Conservation (phyloP, 2,797 vertebrate genomes). For the Crax fasciolata region DNA sequence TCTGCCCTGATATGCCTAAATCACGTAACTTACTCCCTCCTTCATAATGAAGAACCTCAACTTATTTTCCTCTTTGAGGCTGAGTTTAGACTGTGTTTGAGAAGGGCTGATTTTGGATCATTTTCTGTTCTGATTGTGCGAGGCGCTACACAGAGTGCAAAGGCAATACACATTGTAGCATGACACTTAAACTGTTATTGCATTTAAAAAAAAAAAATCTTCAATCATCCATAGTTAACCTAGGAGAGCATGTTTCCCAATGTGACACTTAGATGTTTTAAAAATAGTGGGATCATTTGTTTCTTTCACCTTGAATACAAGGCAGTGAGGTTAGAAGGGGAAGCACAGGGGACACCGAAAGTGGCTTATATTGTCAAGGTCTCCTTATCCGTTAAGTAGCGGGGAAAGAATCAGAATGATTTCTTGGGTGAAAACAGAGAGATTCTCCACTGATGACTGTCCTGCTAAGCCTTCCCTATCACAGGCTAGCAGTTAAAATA, state of each 20-base stretch:
- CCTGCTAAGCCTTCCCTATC: conserved; percentile 85
- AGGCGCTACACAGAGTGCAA: conserved; percentile 78
- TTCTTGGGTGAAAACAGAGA: conserved; percentile 65
- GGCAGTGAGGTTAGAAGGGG: conserved; percentile 50
- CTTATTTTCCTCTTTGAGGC: conserved; percentile 42
- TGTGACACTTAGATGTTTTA: conserved; percentile 63
- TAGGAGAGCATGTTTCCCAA: conserved; percentile 46
- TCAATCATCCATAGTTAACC: conserved; percentile 68
- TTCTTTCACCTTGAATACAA: conserved; percentile 64
- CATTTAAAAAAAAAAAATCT: conserved; percentile 67
- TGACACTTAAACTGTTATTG: conserved; percentile 64
- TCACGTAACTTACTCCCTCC: conserved; percentile 71
- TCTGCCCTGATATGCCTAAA: conserved; percentile 69
- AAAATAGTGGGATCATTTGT: conserved; percentile 69
- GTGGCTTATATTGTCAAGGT: conserved; percentile 74
- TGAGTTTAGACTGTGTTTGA: conserved; percentile 76
- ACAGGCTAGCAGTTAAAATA: conserved; percentile 84
- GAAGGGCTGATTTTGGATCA: conserved; percentile 75
- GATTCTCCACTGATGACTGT: conserved; percentile 80
- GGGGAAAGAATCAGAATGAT: conserved; percentile 77
- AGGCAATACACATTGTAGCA: conserved; percentile 55
- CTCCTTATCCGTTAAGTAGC: conserved; percentile 73
- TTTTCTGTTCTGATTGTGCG: conserved; percentile 73
- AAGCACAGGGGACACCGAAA: conserved; percentile 42
- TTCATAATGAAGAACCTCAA: conserved; percentile 62